A percentile compares a stretch with the other conserved stretches of the same genome.
phyloP scores from a whole-genome alignment of 2,113 vertebrate species.

The Nettapus auritus region DNA sequence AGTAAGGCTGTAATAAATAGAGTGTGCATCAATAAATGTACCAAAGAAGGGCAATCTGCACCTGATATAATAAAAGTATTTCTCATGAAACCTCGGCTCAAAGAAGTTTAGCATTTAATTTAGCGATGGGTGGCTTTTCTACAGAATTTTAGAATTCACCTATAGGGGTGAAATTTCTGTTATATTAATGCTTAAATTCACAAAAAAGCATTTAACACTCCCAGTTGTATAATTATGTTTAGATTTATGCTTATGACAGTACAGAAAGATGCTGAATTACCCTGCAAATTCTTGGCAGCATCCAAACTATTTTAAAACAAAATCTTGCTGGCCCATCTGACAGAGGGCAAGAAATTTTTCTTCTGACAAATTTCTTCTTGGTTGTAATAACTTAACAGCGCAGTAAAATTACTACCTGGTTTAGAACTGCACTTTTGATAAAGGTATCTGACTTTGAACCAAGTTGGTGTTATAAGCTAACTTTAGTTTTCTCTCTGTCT shows the following conservation, averaged over 20 bases:
- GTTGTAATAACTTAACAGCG: background rate
- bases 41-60: constrained; percentile 16
- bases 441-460: background rate
- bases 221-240: background rate
- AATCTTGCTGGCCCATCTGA: background rate
- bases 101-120: background rate
- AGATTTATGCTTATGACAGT: background rate
- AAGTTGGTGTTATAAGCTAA: background rate
- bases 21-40: constrained; percentile 37
- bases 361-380: background rate
- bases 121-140: background rate
- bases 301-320: background rate
- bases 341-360: background rate
- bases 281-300: background rate
- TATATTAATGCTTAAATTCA: constrained; percentile 6
- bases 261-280: constrained; percentile 5
- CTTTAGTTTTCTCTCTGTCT: background rate
- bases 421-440: background rate
- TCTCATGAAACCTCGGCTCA: background rate
- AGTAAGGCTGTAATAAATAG: constrained; percentile 48
- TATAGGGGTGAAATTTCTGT: background rate
- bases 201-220: background rate
- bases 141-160: background rate
- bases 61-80: constrained; percentile 59
- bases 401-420: background rate